Evolutionary conservation across 2,888 invertebrate species (phyloP), one percentile per base, ranked within the genome.

Genomic region (Monopis laevigella): DNA sequence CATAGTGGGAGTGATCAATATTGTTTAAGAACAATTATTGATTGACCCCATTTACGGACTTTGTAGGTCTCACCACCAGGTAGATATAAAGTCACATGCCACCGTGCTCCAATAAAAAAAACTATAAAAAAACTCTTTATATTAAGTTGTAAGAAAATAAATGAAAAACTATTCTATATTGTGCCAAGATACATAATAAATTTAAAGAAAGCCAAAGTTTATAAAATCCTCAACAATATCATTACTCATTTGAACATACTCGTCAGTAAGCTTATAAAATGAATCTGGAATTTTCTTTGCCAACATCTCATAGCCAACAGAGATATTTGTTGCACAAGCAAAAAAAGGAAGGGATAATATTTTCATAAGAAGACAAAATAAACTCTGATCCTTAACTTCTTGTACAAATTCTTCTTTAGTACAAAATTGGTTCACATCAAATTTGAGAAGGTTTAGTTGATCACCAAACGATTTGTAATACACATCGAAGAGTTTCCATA

Each of bases 361-460:
- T 7, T 16, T 29, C 29, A 29, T 29, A 2, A n/a, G 17, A 3
- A 40, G 14, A 17, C 11, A n/a, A 17, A 28, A 40, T n/a, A 29
- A 8, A 16, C n/a, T 16, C 13, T 40, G 40, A n/a, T 16, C n/a
- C 12, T 29, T 18, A 5, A 40, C 18, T 19, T 40, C 40, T 17
- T 40, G 18, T 14, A 12, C 8, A 16, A 40, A n/a, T n/a, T 40
- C 18, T 12, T 40, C 28, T 8, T 19, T 14, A 2, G 40, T 40
- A 24, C 40, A 40, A 40, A 11, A 40, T 29, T 28, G 17, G 3
- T 40, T n/a, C 10, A 26, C 14, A 29, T 40, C 17, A n/a, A 18
- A 29, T 8, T 26, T 26, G n/a, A 27, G 19, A n/a, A 18, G 8
- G n/a, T 13, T 14, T 2, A 29, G 13, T 11, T 2, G 18, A 8